phyloP scores from a whole-genome alignment of 2,797 vertebrate species.

The Rallus crepitans region DNA sequence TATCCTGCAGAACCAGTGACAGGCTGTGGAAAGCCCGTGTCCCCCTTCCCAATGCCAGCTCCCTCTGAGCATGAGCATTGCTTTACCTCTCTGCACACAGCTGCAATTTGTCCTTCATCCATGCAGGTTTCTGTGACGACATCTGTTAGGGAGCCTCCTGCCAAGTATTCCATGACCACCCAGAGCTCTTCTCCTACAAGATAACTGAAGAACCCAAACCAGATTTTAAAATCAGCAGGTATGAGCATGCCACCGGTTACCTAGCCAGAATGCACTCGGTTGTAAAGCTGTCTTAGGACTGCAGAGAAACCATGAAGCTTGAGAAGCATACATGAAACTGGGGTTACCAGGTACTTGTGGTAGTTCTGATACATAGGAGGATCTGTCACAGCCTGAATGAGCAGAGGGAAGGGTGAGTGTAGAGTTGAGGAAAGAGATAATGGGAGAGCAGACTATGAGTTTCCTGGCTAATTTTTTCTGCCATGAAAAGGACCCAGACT shows the following conservation, averaged over 20 bases:
- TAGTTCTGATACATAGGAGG: neutral
- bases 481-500: neutral
- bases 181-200: conserved; percentile 96
- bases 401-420: neutral
- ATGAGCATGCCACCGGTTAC: neutral
- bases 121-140: conserved; percentile 97
- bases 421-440: neutral
- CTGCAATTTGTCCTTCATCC: conserved; percentile 96
- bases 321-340: neutral
- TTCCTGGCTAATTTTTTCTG: neutral
- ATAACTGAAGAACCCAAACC: conserved; percentile 81
- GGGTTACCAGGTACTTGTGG: fast-evolving
- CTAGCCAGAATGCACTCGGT: neutral
- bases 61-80: fast-evolving
- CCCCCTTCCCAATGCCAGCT: neutral
- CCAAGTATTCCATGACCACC: conserved; percentile 99
- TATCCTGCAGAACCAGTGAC: neutral
- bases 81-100: conserved; percentile 94
- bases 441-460: neutral
- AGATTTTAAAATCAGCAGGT: neutral
- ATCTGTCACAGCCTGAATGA: neutral
- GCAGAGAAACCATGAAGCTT: neutral
- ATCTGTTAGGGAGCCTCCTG: conserved; percentile 94
- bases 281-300: neutral
- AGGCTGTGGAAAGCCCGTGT: fast-evolving